Evolutionary conservation across 1,140 invertebrate genomes (phyloP), one percentile per base, ranked within the genome.

Genomic region (Drepana arcuata): DNA sequence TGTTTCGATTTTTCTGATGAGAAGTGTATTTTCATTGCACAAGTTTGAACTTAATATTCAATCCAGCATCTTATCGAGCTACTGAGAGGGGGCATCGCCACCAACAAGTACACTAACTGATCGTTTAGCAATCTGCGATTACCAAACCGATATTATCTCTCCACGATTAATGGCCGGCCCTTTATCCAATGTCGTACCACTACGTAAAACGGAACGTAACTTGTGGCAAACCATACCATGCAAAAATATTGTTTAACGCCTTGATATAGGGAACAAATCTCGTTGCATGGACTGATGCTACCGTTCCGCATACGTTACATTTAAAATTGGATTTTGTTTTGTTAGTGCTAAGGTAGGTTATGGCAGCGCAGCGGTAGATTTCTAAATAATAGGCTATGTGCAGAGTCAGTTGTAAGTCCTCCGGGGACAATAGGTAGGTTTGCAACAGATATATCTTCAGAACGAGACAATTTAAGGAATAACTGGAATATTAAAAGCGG

Each of bases 381-480:
- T 51, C 38, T 51, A 57, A 52, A 46, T 60, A 61, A 59, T 52
- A 60, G 50, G 45, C 53, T 53, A 49, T 58, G 46, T 49, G 51
- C 47, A 52, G 38, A 56, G 50, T 38, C 51, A 53, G 58, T 56
- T 63, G 56, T 69, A 63, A 61, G 56, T 68, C 67, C 67, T 61
- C 49, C 30, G 52, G 57, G 65, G 54, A 71, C 64, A 68, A 65
- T 71, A 65, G 58, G 67, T 70, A 66, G 63, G 60, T 64, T 51
- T 49, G 49, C 48, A 47, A 43, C 35, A 57, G 51, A 65, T 70
- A 60, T 70, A 65, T 70, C 57, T 67, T 40, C 31, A 41, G 48
- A 54, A 65, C 51, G 60, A 67, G 60, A 67, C 67, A 65, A 60
- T 68, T 65, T 66, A 57, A 70, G 61, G 63, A 60, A 65, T 62